phyloP scores from a whole-genome alignment of 2,113 vertebrate genomes.

The Platichthys flesus region DNA sequence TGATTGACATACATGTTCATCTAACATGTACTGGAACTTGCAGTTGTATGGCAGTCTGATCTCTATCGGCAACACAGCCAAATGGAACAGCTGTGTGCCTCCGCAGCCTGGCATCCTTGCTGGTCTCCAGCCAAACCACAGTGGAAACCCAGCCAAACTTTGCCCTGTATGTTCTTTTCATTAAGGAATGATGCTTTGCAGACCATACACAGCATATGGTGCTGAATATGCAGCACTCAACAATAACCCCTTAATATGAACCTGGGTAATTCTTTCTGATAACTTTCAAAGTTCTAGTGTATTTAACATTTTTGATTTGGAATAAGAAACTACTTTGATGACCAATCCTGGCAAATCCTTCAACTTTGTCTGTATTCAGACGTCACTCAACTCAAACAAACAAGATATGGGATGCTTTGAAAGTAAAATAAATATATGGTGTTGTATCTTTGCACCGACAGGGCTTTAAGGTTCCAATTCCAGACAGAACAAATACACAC shows the following conservation, averaged over 20 bases:
- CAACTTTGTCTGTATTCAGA: slow-evolving; percentile 5
- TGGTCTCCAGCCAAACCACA: slow-evolving; percentile 38
- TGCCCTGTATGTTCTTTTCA: slow-evolving; percentile 24
- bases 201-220: slow-evolving; percentile 43
- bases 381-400: background rate
- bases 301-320: background rate
- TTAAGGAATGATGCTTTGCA: slow-evolving; percentile 28
- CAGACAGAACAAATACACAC: slow-evolving; percentile 1
- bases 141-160: slow-evolving; percentile 30
- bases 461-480: background rate
- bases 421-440: background rate
- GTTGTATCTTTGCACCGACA: slow-evolving; percentile 25
- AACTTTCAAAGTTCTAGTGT: slow-evolving; percentile 1
- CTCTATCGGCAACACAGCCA: background rate
- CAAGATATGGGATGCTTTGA: slow-evolving; percentile 2
- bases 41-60: background rate
- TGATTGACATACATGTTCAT: background rate
- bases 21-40: background rate
- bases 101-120: slow-evolving; percentile 23
- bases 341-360: background rate
- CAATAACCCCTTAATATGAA: slow-evolving; percentile 17
- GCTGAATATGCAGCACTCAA: slow-evolving; percentile 53
- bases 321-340: background rate
- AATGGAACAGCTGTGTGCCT: slow-evolving; percentile 9
- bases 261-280: background rate